phyloP scores from a whole-genome alignment of 1,140 invertebrate species.

The Anastrepha obliqua region DNA sequence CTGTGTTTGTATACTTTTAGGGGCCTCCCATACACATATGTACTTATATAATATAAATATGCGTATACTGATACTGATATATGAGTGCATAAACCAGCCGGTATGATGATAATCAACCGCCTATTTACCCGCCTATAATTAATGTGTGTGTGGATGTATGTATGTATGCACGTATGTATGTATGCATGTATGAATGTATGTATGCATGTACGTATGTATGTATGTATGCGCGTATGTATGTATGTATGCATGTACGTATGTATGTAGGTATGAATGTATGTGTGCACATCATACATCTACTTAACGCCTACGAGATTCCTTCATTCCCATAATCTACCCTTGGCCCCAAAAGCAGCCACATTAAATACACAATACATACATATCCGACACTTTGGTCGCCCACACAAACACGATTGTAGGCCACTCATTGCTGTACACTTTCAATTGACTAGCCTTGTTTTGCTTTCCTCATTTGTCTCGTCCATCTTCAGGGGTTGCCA shows the following conservation, averaged over 20 bases:
- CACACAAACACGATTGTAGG: not conserved
- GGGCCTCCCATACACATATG: not conserved
- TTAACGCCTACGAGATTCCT: not conserved
- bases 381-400: not conserved
- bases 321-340: constrained; percentile 10
- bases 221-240: not conserved
- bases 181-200: not conserved
- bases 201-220: not conserved
- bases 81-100: not conserved
- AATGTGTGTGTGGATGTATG: not conserved
- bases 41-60: not conserved
- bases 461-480: not conserved
- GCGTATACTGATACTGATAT: too few species aligned
- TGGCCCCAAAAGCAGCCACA: constrained; percentile 10
- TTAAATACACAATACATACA: not conserved
- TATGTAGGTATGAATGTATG: not conserved
- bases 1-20: too few species aligned
- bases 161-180: not conserved
- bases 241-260: not conserved
- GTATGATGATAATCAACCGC: constrained; percentile 14
- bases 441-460: constrained; percentile 15
- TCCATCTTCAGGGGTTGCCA: constrained; percentile 35
- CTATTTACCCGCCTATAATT: not conserved
- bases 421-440: constrained; percentile 1
- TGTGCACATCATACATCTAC: not conserved